A percentile compares a stretch with the other conserved stretches of the same genome.
Evolutionary conservation across 2,113 vertebrate genomes (phyloP).

Genomic region (Podiceps cristatus): DNA sequence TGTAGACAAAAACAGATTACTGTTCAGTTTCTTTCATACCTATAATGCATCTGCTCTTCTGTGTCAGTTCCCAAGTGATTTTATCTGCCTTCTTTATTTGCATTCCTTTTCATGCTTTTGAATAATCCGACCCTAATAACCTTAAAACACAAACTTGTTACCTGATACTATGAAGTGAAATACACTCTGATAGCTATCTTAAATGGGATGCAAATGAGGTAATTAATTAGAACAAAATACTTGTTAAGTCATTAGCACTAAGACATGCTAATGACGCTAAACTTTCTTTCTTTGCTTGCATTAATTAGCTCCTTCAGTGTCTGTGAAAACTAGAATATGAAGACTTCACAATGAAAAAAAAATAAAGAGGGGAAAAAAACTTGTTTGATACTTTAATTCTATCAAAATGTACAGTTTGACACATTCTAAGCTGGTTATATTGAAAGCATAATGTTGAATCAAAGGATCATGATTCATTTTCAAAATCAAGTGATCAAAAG

Average conservation of each 20-base stretch:
- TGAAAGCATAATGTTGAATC: not conserved
- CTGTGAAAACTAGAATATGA: not conserved
- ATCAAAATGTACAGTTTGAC: not conserved
- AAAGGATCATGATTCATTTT: not conserved
- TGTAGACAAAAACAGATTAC: not conserved
- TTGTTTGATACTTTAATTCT: not conserved
- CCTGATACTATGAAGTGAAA: not conserved
- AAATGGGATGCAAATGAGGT: not conserved
- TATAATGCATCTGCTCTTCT: not conserved
- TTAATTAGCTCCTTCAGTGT: not conserved
- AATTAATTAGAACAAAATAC: not conserved
- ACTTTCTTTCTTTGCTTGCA: not conserved
- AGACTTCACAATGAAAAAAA: not conserved
- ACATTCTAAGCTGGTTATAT: not conserved
- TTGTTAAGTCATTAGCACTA: not conserved
- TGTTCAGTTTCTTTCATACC: not conserved
- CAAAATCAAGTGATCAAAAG: not conserved
- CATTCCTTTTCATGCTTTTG: not conserved
- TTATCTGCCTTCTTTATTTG: not conserved
- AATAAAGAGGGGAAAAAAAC: not conserved
- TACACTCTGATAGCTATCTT: not conserved
- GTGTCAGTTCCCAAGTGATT: not conserved
- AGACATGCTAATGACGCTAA: not conserved
- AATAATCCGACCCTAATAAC: not conserved
- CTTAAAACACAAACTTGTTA: not conserved